phyloP scores from a whole-genome alignment of 1,140 invertebrate species.

The Micrasema longulum region DNA sequence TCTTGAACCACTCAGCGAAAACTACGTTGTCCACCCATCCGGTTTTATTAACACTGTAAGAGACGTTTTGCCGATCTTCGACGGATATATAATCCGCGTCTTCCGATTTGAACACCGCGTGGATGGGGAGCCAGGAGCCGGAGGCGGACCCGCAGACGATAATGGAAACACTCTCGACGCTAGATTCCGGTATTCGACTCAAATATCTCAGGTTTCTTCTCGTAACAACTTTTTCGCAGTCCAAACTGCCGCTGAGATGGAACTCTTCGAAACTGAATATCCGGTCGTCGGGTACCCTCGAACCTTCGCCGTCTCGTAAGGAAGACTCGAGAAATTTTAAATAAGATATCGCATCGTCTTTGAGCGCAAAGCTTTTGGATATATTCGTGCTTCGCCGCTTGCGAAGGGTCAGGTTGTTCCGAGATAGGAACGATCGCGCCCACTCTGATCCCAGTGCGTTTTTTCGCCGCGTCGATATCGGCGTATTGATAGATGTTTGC shows the following conservation, averaged over 20 bases:
- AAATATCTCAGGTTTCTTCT: slow-evolving; percentile 6
- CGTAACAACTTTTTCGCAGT: background rate
- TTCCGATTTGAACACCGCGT: background rate
- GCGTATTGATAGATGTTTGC: background rate
- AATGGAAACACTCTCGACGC: background rate
- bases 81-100: slow-evolving; percentile 1
- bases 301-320: background rate
- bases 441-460: background rate
- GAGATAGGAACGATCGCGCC: background rate
- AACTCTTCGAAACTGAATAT: slow-evolving; percentile 32
- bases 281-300: background rate
- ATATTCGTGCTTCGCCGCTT: slow-evolving; percentile 11
- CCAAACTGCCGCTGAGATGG: background rate
- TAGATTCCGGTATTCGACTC: background rate
- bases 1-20: slow-evolving; percentile 5
- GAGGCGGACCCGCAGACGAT: slow-evolving; percentile 8
- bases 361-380: slow-evolving; percentile 4
- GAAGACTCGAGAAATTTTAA: background rate
- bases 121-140: slow-evolving; percentile 1
- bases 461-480: background rate
- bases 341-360: slow-evolving; percentile 1
- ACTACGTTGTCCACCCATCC: background rate
- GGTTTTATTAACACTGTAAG: background rate
- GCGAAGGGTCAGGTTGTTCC: background rate
- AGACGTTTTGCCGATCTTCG: background rate